A percentile compares a stretch with the other conserved stretches of the same genome.
phyloP scores from a whole-genome alignment of 2,113 vertebrate species.

The Gila orcuttii region DNA sequence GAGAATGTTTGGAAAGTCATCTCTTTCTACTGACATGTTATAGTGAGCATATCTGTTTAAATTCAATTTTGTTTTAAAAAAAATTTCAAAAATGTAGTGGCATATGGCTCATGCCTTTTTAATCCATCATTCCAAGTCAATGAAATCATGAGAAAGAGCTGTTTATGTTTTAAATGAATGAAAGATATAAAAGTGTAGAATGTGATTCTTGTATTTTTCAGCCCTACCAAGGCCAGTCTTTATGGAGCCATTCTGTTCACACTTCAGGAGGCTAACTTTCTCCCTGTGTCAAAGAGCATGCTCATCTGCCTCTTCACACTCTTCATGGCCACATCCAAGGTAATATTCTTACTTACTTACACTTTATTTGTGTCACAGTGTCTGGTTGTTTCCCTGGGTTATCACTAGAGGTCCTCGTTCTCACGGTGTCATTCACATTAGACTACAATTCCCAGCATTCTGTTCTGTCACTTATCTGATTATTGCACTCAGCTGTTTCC shows the following conservation, averaged over 20 bases:
- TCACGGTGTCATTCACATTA: no score
- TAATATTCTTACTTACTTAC: slow-evolving; percentile 52
- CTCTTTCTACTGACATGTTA: not conserved
- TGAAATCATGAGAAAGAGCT: not conserved
- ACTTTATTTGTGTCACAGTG: no score
- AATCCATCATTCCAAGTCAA: not conserved
- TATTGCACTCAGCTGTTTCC: no score
- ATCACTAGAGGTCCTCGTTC: no score
- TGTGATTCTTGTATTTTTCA: slow-evolving; percentile 61
- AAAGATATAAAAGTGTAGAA: not conserved
- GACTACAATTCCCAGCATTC: no score
- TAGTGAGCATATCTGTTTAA: not conserved
- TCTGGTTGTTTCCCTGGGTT: no score
- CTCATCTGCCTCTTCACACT: slow-evolving; percentile 94
- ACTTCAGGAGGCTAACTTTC: slow-evolving; percentile 88
- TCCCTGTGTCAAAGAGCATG: slow-evolving; percentile 88
- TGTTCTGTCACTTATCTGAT: no score
- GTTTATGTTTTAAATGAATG: not conserved
- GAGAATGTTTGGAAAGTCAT: not conserved
- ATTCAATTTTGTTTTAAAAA: not conserved
- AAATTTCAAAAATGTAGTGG: not conserved
- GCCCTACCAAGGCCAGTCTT: slow-evolving; percentile 96
- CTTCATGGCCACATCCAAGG: slow-evolving; percentile 95
- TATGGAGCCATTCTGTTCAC: slow-evolving; percentile 95
- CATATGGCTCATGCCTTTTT: not conserved